phyloP scores from a whole-genome alignment of 2,113 vertebrate species.

The Microcebus tavaratra region DNA sequence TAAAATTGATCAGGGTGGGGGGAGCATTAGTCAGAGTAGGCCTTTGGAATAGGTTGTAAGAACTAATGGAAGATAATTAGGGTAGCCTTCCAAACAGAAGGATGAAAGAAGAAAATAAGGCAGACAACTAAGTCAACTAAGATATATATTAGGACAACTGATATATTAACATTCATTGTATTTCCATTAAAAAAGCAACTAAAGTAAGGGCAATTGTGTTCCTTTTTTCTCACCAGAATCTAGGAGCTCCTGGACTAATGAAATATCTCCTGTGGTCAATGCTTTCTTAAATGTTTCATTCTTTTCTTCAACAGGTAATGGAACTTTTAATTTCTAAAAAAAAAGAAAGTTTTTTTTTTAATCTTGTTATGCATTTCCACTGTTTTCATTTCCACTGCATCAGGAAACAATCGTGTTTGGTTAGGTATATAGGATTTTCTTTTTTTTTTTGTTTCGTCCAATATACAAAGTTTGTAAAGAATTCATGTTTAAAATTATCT shows the following conservation, averaged over 20 bases:
- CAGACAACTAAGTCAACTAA: not conserved
- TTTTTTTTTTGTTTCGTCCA: not conserved
- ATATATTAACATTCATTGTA: not conserved
- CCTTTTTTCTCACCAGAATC: constrained; percentile 84
- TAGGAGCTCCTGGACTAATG: constrained; percentile 88
- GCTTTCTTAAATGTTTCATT: constrained; percentile 89
- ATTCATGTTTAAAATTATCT: not conserved
- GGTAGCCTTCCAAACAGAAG: not conserved
- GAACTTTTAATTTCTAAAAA: constrained; percentile 77
- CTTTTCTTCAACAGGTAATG: constrained; percentile 73
- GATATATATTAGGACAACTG: not conserved
- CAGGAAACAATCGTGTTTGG: not conserved
- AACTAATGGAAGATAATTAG: not conserved
- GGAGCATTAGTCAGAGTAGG: not conserved
- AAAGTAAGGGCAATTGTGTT: not conserved
- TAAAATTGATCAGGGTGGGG: not conserved
- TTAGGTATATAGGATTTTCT: not conserved
- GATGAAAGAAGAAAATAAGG: not conserved
- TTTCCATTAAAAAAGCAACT: not conserved
- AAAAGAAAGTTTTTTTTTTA: not conserved
- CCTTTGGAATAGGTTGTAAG: not conserved
- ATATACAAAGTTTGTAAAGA: not conserved
- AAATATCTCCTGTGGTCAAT: constrained; percentile 86
- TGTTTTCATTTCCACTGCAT: not conserved
- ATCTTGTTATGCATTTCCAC: not conserved